Evolutionary conservation across 2,113 vertebrate genomes (phyloP), one percentile per base, ranked within the genome.

Genomic region (Onychostoma macrolepis): DNA sequence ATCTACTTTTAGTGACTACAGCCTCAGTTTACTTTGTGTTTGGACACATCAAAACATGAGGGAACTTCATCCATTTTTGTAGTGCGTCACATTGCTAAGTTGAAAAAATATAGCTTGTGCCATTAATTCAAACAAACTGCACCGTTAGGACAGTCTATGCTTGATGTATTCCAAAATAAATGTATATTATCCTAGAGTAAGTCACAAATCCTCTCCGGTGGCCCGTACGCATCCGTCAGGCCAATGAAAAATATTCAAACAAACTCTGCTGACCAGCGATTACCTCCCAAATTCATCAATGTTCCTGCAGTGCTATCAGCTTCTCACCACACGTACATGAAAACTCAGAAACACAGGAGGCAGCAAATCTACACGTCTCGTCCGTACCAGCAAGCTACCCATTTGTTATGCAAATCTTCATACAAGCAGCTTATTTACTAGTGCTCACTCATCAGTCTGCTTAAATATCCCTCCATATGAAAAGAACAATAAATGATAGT

Each of bases 371-470:
- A 58, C 24, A 45, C 26, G 76, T 30, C 53, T 58, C 78, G 71
- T 81, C 41, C 15, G 26, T 67, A 79, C 36, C 76, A 63, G 72
- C 77, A 86, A 80, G 50, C 58, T 85, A 58, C 26, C 19, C 69
- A 50, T 79, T 83, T 77, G 86, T 88, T 89, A 86, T 86, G 82
- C 76, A 90, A 85, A 91, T 89, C 87, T 76, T 76, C 50, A 76
- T 87, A 90, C 56, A 1, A 85, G 83, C 43, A 69, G 63, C 19
- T 89, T 89, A 87, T 85, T 90, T 86, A 48, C 86, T 56, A 80
- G 41, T 80, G 72, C 56, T 43, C 61, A 71, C 33, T 38, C 56
- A 83, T 89, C 77, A 30, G 53, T 72, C 21, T 38, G 65, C 74
- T 76, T 13, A 84, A 85, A 83, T 36, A 87, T 72, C 38, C 28